A percentile compares a stretch with the other conserved stretches of the same genome.
Evolutionary conservation across 2,888 invertebrate species (phyloP).

Genomic region (Eumacrocentrus americanus): DNA sequence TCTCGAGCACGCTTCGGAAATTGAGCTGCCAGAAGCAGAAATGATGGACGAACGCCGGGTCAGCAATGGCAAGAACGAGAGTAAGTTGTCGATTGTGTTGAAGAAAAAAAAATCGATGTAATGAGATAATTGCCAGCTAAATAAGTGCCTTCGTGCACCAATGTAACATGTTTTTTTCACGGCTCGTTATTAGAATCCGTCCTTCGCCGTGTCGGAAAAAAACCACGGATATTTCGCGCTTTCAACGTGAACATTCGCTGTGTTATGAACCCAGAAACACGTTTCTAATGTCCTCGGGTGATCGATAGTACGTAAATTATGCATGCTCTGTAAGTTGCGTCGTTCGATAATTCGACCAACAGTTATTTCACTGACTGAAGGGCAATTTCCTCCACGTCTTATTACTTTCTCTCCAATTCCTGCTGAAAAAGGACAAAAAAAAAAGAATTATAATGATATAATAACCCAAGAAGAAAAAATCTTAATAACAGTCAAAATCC

Average conservation of each 20-base stretch:
- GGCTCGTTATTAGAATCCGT: slow-evolving; percentile 27
- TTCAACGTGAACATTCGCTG: background rate
- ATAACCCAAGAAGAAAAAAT: no score
- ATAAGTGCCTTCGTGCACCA: no score
- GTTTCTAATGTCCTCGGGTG: slow-evolving; percentile 39
- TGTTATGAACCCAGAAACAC: slow-evolving; percentile 28
- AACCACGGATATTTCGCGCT: background rate
- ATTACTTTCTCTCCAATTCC: background rate
- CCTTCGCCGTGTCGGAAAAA: slow-evolving; percentile 28
- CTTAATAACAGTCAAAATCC: no score
- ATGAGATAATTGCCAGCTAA: no score
- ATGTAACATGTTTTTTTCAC: no score
- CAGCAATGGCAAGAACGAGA: slow-evolving; percentile 44
- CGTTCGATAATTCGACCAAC: slow-evolving; percentile 35
- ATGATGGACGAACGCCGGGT: slow-evolving; percentile 47
- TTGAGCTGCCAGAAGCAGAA: slow-evolving; percentile 63
- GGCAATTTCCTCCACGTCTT: slow-evolving; percentile 1
- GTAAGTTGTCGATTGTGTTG: slow-evolving; percentile 43
- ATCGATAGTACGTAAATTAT: slow-evolving; percentile 49
- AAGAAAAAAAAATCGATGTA: background rate
- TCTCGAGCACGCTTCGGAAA: slow-evolving; percentile 64
- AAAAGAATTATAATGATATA: background rate
- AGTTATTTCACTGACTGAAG: slow-evolving; percentile 10
- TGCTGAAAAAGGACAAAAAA: background rate
- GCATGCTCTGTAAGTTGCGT: slow-evolving; percentile 40